phyloP scores from a whole-genome alignment of 2,797 vertebrate genomes.

The Schizothorax lantsangensis region DNA sequence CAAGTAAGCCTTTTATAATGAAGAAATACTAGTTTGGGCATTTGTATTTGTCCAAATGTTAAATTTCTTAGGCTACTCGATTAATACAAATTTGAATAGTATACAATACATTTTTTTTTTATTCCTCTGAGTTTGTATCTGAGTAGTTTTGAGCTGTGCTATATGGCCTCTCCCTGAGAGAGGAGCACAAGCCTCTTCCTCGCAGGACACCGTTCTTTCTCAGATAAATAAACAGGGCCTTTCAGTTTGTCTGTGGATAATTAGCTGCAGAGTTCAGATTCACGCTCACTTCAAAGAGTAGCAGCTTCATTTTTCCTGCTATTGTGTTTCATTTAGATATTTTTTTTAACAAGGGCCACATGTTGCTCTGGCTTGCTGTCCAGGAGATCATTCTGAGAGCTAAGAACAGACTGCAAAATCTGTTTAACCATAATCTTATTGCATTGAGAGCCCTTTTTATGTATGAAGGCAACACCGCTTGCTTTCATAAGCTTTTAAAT shows the following conservation, averaged over 20 bases:
- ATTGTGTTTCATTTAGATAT: constrained; percentile 68
- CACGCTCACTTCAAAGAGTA: constrained; percentile 75
- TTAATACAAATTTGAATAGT: neutral
- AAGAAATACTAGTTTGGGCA: neutral
- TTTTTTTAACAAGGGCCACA: constrained; percentile 75
- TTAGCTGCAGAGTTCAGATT: constrained; percentile 75
- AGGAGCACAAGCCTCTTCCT: constrained; percentile 32
- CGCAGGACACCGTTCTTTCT: constrained; percentile 35
- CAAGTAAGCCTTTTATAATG: neutral
- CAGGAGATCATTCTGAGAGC: constrained; percentile 47
- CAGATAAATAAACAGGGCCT: constrained; percentile 69
- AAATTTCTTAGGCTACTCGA: neutral
- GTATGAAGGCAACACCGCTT: neutral
- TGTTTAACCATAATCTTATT: constrained; percentile 18
- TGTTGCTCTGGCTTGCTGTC: constrained; percentile 50
- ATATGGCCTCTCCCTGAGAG: constrained; percentile 18
- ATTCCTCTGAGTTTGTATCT: constrained; percentile 6
- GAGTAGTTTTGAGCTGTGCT: constrained; percentile 51
- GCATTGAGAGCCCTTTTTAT: neutral
- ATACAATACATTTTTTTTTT: neutral
- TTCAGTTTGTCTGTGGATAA: constrained; percentile 75
- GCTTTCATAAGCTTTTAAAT: neutral
- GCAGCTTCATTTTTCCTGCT: constrained; percentile 69
- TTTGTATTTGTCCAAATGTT: constrained; percentile 5
- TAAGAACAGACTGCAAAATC: constrained; percentile 23